Conservation (phyloP, 2,113 vertebrate genomes). For the Tychaedon coryphoeus region DNA sequence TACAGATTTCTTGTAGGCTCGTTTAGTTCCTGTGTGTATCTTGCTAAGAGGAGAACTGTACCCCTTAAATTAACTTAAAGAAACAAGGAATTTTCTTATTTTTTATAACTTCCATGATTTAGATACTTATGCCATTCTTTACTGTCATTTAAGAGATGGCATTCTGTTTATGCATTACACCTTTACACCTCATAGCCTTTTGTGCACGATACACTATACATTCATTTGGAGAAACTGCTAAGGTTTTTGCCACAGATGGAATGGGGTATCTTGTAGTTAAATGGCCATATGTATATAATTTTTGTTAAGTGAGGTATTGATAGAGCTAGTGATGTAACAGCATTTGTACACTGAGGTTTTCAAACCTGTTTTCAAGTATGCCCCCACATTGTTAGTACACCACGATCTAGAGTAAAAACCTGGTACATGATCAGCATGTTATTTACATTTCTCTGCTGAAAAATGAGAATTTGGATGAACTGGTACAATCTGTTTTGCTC, state of each 20-base stretch:
- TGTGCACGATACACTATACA: background rate
- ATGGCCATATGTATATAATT: fast-evolving
- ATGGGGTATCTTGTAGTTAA: background rate
- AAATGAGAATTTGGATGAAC: background rate
- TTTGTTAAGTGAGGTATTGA: background rate
- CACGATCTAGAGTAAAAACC: background rate
- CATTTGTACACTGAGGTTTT: background rate
- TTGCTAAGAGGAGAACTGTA: background rate
- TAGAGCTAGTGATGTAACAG: background rate
- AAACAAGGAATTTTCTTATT: background rate
- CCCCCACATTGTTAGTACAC: background rate
- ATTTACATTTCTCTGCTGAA: background rate
- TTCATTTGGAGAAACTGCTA: background rate
- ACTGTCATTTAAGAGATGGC: background rate
- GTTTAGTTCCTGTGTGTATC: background rate
- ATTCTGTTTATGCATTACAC: background rate
- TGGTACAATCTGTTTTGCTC: background rate
- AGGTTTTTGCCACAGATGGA: background rate
- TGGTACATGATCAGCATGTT: background rate
- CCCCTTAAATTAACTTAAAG: background rate
- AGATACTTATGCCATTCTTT: background rate
- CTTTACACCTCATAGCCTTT: background rate
- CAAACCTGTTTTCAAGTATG: background rate
- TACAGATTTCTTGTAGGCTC: background rate
- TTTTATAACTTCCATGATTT: background rate